These are phyloP conservation scores for Amphipoea oculea DNA, from an alignment of 2,888 invertebrate species.

Conservation along the genomic window DNA sequence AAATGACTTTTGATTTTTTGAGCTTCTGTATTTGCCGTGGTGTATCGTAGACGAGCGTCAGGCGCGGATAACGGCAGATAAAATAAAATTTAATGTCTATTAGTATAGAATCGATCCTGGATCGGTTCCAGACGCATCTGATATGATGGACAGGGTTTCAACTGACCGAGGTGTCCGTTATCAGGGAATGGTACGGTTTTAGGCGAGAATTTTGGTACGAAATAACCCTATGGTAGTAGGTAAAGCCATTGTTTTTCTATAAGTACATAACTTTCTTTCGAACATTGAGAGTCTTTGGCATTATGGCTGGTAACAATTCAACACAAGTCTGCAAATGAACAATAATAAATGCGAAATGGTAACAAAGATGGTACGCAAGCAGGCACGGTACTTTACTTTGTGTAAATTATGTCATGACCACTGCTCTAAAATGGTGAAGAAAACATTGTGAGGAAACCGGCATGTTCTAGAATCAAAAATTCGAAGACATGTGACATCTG, in stretches of 20 bases:
- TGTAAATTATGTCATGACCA: too few species aligned
- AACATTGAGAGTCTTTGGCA: background rate
- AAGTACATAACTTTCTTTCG: background rate
- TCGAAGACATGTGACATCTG: too few species aligned
- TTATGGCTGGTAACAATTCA: too few species aligned
- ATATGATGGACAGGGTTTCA: conserved; percentile 50
- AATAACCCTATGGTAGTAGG: background rate
- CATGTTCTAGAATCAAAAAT: too few species aligned
- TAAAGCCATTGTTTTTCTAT: background rate
- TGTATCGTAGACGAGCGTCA: conserved; percentile 23
- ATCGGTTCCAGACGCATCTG: conserved; percentile 54
- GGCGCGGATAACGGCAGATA: conserved; percentile 47
- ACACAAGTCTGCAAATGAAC: too few species aligned
- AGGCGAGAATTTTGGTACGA: background rate
- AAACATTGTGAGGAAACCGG: too few species aligned
- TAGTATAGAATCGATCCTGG: conserved; percentile 47
- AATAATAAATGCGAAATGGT: too few species aligned
- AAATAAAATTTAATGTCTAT: conserved; percentile 59
- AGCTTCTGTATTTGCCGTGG: conserved; percentile 16
- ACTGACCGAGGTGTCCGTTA: conserved; percentile 22
- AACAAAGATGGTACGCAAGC: too few species aligned
- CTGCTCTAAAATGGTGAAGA: too few species aligned
- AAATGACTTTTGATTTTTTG: background rate
- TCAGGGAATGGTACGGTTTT: conserved; percentile 14
- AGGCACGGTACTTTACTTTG: too few species aligned